A percentile compares a stretch with the other conserved stretches of the same genome.
Evolutionary conservation across 2,113 vertebrate species (phyloP).

Genomic region (Calcarius ornatus): DNA sequence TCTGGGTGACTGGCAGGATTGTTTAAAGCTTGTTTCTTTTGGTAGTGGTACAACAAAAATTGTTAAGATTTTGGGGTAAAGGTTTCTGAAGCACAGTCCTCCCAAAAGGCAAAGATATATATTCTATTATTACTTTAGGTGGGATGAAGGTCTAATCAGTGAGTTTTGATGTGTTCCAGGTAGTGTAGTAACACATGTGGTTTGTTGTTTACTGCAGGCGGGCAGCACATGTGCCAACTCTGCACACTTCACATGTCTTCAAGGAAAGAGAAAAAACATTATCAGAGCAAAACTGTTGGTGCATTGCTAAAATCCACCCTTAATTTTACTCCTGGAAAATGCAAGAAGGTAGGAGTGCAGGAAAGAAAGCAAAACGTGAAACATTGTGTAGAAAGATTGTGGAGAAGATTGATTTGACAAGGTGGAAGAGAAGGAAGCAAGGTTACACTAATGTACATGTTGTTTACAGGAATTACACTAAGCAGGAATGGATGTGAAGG

Average conservation of each 20-base stretch:
- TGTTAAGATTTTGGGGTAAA: not conserved
- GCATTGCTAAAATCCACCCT: not conserved
- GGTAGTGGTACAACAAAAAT: not conserved
- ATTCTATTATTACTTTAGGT: not conserved
- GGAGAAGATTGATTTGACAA: not conserved
- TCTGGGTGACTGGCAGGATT: not conserved
- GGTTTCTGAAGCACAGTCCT: not conserved
- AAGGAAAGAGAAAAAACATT: not conserved
- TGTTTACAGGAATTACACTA: not conserved
- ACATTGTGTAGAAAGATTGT: not conserved
- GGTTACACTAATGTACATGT: not conserved
- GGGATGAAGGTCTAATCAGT: not conserved
- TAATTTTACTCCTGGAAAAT: not conserved
- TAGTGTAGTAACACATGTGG: not conserved
- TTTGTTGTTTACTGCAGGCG: not conserved
- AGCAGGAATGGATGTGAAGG: not conserved
- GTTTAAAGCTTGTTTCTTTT: not conserved
- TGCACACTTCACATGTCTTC: accelerated
- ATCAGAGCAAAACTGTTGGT: too few species aligned
- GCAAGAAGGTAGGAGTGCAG: not conserved
- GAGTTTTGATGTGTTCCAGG: not conserved
- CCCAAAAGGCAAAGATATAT: not conserved
- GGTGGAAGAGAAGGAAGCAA: not conserved
- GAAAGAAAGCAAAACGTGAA: not conserved
- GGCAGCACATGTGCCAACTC: not conserved